Base-by-base conservation (phyloP, 2,113 vertebrate species). In the Gavia stellata region DNA sequence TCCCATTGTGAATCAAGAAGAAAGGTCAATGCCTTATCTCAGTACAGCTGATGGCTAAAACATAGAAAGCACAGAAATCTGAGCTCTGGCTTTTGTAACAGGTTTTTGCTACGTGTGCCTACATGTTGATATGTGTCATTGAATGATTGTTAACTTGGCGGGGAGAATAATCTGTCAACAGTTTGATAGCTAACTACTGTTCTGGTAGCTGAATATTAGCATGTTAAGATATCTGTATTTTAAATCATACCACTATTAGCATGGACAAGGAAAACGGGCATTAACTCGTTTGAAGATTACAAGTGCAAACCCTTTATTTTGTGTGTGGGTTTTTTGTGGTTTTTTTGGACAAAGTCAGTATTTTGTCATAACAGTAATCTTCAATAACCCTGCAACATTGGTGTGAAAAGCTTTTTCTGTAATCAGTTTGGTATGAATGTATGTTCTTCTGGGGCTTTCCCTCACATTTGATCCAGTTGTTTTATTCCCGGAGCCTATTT, bases 1-100 rank as follows among this genome's bases (percentile, higher is more conserved):
- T 91, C 89, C 67, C 81, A 49, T 95, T 84, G 90, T 65, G 68
- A 94, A 52, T 63, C 61, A 42, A 80, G 90, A 96, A 81, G 87
- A 93, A 97, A 89, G 81, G 84, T 94, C 86, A 92, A 1, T 88
- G 65, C 66, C 63, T 93, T 88, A 66, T 88, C 72, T 95, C 52
- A 45, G n/a, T 74, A 59, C 44, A 56, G 42, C 56, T 65, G 81
- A 83, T 55, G 36, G 20, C 50, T 92, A 45, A 96, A 80, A 92
- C 88, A 52, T 9, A 11, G 16, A 88, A 95, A 75, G 38, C 70
- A 77, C 36, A 50, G 50, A 34, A 83, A 89, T 58, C 34, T 65
- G 92, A 91, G 75, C 47, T 75, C 34, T 89, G 34, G 52, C 34
- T 95, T 95, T 94, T 94, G 10, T 74, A 53, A 45, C 31, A 52